A percentile compares a stretch with the other conserved stretches of the same genome.
These are phyloP conservation scores for Cenopis cana DNA, from an alignment of 2,888 invertebrate species.

Conservation along the genomic window DNA sequence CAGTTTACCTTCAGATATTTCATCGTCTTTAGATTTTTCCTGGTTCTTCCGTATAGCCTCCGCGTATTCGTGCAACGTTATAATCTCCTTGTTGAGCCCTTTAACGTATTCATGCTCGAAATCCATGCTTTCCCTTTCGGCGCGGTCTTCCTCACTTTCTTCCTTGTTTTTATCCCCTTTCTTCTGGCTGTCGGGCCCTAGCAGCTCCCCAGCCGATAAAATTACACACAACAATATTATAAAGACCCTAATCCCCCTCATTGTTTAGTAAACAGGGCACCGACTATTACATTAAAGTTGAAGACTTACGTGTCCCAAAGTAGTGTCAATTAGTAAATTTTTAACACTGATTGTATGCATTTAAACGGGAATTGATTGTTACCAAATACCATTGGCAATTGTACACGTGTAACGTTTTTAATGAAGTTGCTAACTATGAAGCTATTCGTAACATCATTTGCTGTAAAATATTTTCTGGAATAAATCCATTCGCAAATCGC, in stretches of 20 bases:
- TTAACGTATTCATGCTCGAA: conserved; percentile 64
- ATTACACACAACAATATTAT: conserved; percentile 65
- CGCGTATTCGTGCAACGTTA: conserved; percentile 67
- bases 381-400: conserved; percentile 48
- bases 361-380: conserved; percentile 30
- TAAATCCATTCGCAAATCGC: conserved; percentile 1
- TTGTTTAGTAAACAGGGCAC: conserved; percentile 55
- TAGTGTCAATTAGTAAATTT: conserved; percentile 35
- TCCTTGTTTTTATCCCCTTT: conserved; percentile 46
- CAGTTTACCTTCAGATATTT: conserved; percentile 52
- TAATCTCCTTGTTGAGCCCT: conserved; percentile 66
- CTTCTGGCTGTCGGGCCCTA: conserved; percentile 70
- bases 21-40: conserved; percentile 57
- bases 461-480: conserved; percentile 40
- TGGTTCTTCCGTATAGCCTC: conserved; percentile 66
- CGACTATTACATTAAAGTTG: conserved; percentile 47
- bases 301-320: conserved; percentile 75
- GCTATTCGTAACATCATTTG: conserved; percentile 38
- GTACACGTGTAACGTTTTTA: conserved; percentile 53
- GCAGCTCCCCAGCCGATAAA: conserved; percentile 65
- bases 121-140: conserved; percentile 29
- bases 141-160: conserved; percentile 28
- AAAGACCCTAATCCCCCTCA: conserved; percentile 63
- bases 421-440: conserved; percentile 46
- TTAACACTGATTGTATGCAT: conserved; percentile 32